A percentile compares a stretch with the other conserved stretches of the same genome.
Conservation (phyloP, 2,113 vertebrate species). For the Apaloderma vittatum region DNA sequence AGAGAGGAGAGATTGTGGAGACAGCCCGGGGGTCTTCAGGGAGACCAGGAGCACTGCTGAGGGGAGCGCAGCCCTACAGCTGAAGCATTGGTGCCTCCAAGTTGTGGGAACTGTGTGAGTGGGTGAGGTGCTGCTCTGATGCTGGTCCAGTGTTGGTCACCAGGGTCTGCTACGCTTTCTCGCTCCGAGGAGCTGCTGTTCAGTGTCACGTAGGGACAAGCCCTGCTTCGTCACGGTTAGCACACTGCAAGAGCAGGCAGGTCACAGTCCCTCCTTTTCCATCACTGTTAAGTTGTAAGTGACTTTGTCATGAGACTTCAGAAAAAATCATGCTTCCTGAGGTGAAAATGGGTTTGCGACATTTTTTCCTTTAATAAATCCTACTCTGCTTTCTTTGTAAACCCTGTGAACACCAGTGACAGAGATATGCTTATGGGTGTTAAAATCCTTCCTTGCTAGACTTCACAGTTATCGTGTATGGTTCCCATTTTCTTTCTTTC, state of each 20-base stretch:
- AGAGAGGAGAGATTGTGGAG: not conserved
- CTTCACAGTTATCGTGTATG: not conserved
- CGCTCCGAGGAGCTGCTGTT: not conserved
- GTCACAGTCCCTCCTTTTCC: fast-evolving
- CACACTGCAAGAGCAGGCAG: not conserved
- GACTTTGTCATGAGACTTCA: not conserved
- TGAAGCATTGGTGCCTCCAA: not conserved
- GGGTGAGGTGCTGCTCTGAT: not conserved
- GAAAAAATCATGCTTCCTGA: not conserved
- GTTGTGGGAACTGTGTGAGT: not conserved
- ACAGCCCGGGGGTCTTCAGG: not conserved
- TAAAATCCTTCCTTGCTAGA: not conserved
- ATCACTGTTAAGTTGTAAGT: not conserved
- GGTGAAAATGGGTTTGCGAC: not conserved
- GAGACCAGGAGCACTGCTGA: not conserved
- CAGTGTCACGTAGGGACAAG: not conserved
- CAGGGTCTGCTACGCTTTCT: not conserved
- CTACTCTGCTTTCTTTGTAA: not conserved
- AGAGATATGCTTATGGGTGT: not conserved
- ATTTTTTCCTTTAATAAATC: not conserved
- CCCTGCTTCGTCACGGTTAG: not conserved
- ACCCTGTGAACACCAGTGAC: not conserved
- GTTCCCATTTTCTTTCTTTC: not conserved
- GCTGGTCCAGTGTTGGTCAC: not conserved
- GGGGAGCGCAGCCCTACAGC: not conserved